Conservation (phyloP, 1,140 invertebrate species). For the Bradynema listronoti region DNA sequence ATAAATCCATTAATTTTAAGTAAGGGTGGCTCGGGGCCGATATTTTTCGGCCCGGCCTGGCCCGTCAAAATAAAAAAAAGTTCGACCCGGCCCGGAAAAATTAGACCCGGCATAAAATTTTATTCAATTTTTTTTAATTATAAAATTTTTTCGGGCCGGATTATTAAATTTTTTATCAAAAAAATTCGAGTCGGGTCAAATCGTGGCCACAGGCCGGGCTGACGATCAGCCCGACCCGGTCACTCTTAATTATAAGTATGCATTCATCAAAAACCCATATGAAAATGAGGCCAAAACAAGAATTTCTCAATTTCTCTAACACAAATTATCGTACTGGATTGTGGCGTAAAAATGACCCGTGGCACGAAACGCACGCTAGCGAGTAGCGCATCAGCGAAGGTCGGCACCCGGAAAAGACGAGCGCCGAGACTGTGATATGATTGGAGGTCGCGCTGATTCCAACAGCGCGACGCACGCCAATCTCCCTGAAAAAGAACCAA, state of each 20-base stretch:
- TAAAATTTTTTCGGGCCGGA: not conserved
- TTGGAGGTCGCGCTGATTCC: constrained; percentile 37
- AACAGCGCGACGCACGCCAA: too few species aligned
- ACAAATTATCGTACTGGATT: constrained; percentile 25
- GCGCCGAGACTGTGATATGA: constrained; percentile 29
- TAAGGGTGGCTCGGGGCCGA: too few species aligned
- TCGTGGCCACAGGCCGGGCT: not conserved
- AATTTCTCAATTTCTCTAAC: constrained; percentile 5
- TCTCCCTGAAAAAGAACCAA: too few species aligned
- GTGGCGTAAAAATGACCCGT: constrained; percentile 33
- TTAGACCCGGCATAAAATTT: too few species aligned
- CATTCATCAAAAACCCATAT: not conserved
- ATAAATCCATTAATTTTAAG: too few species aligned
- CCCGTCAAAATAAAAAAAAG: too few species aligned
- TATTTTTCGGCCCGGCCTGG: too few species aligned
- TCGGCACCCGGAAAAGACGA: constrained; percentile 48
- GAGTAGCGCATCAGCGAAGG: constrained; percentile 47
- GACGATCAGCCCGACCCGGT: not conserved
- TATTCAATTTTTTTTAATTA: too few species aligned
- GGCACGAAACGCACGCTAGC: constrained; percentile 46
- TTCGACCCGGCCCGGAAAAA: too few species aligned
- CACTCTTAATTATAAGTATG: not conserved
- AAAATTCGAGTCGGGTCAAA: not conserved
- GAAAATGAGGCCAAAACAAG: not conserved
- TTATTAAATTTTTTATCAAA: not conserved